Percentiles rank a stretch among this genome's conserved stretches.
Evolutionary conservation across 92 coral and sea anemone species (phyloP).

Genomic region (Phenganax stokvisi): DNA sequence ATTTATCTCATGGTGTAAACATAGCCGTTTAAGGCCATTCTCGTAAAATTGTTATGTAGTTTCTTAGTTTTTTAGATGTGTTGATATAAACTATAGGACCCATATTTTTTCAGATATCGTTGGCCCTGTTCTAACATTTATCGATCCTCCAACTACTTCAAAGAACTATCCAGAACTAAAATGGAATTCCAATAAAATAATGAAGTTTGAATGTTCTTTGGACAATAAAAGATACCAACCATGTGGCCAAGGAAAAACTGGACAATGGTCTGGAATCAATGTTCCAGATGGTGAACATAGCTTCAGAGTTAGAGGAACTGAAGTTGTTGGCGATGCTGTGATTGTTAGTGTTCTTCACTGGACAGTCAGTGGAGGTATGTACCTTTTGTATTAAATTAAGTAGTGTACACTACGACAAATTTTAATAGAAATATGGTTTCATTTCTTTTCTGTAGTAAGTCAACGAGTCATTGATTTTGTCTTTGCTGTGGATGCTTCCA

Average conservation of each 20-base stretch:
- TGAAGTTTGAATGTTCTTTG: conserved; percentile 21
- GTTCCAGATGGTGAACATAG: conserved; percentile 14
- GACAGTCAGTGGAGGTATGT: background rate
- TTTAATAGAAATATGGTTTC: background rate
- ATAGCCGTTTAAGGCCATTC: no score
- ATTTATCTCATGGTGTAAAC: no score
- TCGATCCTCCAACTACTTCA: background rate
- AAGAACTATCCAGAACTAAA: background rate
- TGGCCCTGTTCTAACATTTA: background rate
- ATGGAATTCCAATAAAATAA: conserved; percentile 1
- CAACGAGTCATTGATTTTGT: conserved; percentile 64
- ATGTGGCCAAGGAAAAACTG: conserved; percentile 20
- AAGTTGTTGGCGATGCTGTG: background rate
- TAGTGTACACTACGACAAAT: background rate
- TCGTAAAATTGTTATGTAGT: no score
- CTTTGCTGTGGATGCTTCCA: conserved; percentile 79
- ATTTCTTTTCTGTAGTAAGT: conserved; percentile 3
- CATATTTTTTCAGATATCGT: background rate
- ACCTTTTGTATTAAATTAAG: background rate
- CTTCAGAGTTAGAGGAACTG: conserved; percentile 23
- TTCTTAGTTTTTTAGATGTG: background rate
- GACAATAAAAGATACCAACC: conserved; percentile 1
- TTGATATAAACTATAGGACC: background rate
- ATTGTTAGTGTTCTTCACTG: background rate
- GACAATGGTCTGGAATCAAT: conserved; percentile 17